Evolutionary conservation across 2,888 invertebrate species (phyloP), one percentile per base, ranked within the genome.

Genomic region (Abrostola tripartita): DNA sequence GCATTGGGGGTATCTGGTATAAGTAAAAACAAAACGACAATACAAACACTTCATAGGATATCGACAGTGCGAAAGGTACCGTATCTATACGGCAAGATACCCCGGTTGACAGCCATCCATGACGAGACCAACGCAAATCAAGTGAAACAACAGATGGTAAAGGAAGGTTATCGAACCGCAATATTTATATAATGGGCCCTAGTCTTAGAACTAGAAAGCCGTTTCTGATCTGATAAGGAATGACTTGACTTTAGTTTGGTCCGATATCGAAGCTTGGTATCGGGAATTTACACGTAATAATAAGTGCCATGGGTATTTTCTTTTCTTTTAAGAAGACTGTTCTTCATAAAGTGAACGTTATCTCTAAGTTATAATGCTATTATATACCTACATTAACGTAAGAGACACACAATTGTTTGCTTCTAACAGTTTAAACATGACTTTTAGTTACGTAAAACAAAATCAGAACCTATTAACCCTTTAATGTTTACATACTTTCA

Each of bases 201-300:
- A 24, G 24, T 24, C 24, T 24, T 24, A 2, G 24, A 2, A 24
- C 49, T 5, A 35, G 12, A 58, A 64, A 64, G 24, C 54, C 61
- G 57, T 72, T 65, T 53, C 41, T 60, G 65, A 40, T 51, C 65
- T 60, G 75, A 71, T 71, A 71, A 65, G 71, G 52, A 42, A 63
- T 58, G 56, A 63, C 51, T 60, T 58, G 56, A 63, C 51, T 60
- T 72, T 35, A 58, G 72, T 54, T 54, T 52, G 71, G 66, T 72
- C 76, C 60, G 66, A 76, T 50, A 57, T 57, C 51, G 40, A 71
- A 57, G 59, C 65, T 64, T 60, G 54, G 58, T 42, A 72, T 75
- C 40, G 44, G n/a, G 49, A 70, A 75, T 65, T 70, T 70, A 70
- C 74, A 57, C 47, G 37, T 61, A 55, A 75, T 55, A 12, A 36